Evolutionary conservation across 2,113 vertebrate species (phyloP), one percentile per base, ranked within the genome.

Genomic region (Hystrix brachyura): DNA sequence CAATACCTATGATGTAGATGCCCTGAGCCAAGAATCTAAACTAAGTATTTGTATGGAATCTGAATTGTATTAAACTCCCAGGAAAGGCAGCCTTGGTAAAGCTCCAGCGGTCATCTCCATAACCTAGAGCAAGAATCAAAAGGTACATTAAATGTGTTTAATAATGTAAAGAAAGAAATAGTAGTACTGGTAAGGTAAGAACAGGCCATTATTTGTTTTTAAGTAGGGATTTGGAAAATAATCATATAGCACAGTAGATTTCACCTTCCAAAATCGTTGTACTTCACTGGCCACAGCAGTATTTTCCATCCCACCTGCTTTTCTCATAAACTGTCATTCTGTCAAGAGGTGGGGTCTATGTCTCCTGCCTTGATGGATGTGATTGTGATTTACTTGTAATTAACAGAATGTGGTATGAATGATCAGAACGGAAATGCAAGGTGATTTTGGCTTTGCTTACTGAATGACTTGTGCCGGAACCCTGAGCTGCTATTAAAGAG

Each of bases 71-170:
- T 29, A 76, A 91, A 59, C 29, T 15, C 5, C 4, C 7, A 95
- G 59, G 14, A 96, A 88, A 89, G 46, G n/a, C 13, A 92, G 43
- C 69, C 29, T 27, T 38, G 18, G 59, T 64, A 80, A 64, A 89
- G 1, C 65, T 38, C 60, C 13, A 88, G 3, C 43, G 32, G 43
- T 65, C 57, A 48, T 90, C 38, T 34, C 74, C 32, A 53, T 34
- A 83, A 93, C 25, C 18, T 23, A 84, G 64, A 60, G 88, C 34
- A 79, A 32, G 94, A 78, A 71, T 48, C 38, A 43, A 81, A 96
- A 87, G n/a, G 53, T 23, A 62, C 17, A 91, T 91, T 82, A 64
- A 87, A 10, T 83, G 23, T 88, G 43, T 67, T 72, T 57, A 86
- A 25, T 55, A 83, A 64, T 69, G 9, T 51, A 64, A 48, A 93